Evolutionary conservation across 2,797 vertebrate species (phyloP).

Genomic region (Poeciliopsis infans): DNA sequence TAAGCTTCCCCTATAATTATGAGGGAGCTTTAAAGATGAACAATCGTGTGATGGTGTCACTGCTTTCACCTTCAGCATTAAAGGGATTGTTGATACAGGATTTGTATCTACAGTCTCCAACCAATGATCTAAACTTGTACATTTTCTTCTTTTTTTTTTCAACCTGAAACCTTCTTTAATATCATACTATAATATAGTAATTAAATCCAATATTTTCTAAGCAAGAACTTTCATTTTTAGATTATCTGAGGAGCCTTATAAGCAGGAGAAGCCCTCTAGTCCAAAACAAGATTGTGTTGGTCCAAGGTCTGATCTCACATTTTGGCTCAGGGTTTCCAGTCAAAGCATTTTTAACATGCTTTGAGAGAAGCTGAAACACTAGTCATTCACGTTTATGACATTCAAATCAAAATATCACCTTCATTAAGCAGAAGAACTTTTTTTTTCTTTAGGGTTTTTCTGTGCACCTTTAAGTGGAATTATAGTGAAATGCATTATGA

Average conservation of each 20-base stretch:
- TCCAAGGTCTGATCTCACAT: background rate
- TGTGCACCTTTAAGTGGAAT: background rate
- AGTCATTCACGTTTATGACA: background rate
- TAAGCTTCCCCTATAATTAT: slow-evolving; percentile 40
- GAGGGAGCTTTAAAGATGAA: slow-evolving; percentile 29
- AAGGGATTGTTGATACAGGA: background rate
- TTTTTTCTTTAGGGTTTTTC: background rate
- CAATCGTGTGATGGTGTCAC: slow-evolving; percentile 27
- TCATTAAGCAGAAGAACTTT: background rate
- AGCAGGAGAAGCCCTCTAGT: background rate
- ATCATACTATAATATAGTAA: background rate
- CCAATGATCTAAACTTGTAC: background rate
- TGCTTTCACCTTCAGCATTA: slow-evolving; percentile 48
- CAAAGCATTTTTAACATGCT: background rate
- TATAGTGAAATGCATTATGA: background rate
- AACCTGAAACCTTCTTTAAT: background rate
- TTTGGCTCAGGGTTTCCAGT: background rate
- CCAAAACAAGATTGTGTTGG: background rate
- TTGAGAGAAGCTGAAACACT: background rate
- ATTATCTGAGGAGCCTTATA: background rate
- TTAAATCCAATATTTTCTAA: background rate
- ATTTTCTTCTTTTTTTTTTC: background rate
- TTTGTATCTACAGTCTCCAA: background rate
- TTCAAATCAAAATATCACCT: background rate
- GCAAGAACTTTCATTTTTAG: background rate